Evolutionary conservation across 2,797 vertebrate genomes (phyloP).

Genomic region (Vipera ursinii): DNA sequence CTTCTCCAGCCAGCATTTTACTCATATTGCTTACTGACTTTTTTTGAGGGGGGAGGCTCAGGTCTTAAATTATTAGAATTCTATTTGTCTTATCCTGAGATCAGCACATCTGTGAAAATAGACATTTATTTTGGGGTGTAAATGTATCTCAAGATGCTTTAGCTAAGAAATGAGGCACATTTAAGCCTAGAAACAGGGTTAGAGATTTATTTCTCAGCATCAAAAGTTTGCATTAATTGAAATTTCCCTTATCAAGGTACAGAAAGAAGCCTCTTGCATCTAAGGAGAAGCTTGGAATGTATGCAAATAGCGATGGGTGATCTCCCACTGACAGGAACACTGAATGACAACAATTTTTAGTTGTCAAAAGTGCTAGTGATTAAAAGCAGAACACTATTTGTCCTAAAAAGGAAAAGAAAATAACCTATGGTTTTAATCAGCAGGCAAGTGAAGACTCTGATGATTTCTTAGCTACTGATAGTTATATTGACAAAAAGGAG

Average conservation of each 20-base stretch:
- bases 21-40: background rate
- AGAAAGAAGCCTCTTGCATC: conserved; percentile 26
- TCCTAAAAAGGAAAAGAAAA: background rate
- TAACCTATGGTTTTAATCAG: conserved; percentile 1
- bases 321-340: conserved; percentile 45
- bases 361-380: conserved; percentile 26
- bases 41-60: background rate
- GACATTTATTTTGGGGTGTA: background rate
- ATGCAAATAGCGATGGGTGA: conserved; percentile 29
- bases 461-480: background rate
- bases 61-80: background rate
- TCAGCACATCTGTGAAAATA: background rate
- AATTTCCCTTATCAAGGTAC: conserved; percentile 12
- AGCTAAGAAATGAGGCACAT: background rate
- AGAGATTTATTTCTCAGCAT: background rate
- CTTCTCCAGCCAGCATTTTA: background rate
- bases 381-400: conserved; percentile 24
- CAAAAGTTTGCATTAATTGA: background rate
- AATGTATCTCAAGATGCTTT: background rate
- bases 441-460: conserved; percentile 1
- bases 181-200: background rate
- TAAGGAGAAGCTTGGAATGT: background rate
- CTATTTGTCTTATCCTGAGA: background rate
- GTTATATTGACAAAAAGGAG: background rate
- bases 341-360: conserved; percentile 28